Conservation (phyloP, 2,113 vertebrate species). For the Pao palembangensis region DNA sequence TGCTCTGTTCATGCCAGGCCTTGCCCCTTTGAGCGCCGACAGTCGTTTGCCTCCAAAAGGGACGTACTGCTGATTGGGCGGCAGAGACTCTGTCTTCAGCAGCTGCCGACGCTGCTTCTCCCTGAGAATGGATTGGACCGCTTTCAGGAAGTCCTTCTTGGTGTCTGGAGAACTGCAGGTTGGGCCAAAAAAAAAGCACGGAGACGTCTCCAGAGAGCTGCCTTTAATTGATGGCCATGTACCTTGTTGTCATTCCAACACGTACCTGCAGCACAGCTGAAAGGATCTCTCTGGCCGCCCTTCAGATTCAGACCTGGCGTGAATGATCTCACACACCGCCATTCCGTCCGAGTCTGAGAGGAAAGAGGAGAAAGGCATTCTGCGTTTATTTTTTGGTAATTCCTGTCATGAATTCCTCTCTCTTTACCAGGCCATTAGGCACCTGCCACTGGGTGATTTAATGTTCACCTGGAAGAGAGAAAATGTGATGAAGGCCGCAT, state of each 20-base stretch:
- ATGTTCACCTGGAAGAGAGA: slow-evolving; percentile 12
- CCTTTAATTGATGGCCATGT: background rate
- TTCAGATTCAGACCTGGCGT: slow-evolving; percentile 91
- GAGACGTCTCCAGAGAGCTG: background rate
- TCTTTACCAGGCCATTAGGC: slow-evolving; percentile 29
- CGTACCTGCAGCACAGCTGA: slow-evolving; percentile 93
- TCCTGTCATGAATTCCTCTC: slow-evolving; percentile 17
- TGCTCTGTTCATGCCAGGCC: slow-evolving; percentile 88
- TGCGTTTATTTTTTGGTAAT: slow-evolving; percentile 20
- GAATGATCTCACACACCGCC: slow-evolving; percentile 89
- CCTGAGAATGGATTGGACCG: slow-evolving; percentile 88
- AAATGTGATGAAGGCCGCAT: background rate
- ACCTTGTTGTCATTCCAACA: background rate
- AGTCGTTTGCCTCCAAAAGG: slow-evolving; percentile 95
- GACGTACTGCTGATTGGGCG: slow-evolving; percentile 89
- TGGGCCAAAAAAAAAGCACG: background rate
- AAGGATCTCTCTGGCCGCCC: slow-evolving; percentile 93
- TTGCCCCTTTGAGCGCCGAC: slow-evolving; percentile 88
- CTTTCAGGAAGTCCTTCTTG: slow-evolving; percentile 92
- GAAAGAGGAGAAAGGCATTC: slow-evolving; percentile 6
- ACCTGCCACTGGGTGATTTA: slow-evolving; percentile 27
- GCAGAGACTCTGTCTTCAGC: slow-evolving; percentile 91
- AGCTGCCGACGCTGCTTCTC: slow-evolving; percentile 93
- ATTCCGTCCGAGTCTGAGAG: slow-evolving; percentile 84
- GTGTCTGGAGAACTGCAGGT: slow-evolving; percentile 83